Evolutionary conservation across 2,888 invertebrate genomes (phyloP), one percentile per base, ranked within the genome.

Genomic region (Lymantria monacha): DNA sequence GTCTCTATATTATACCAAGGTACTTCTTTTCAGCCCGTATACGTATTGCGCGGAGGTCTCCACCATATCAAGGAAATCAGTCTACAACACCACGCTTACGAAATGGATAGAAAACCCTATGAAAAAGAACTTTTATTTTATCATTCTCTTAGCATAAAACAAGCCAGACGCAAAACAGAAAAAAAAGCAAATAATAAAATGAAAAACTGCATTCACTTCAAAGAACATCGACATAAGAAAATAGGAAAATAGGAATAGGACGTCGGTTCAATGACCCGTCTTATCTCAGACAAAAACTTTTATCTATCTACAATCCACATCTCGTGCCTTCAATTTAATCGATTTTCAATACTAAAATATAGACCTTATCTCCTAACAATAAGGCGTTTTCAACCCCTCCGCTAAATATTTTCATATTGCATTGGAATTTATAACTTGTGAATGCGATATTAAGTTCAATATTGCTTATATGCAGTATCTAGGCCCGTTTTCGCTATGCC

Each of bases 251-350:
- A 59, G 69, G 67, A 73, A 63, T 66, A 49, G 72, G 68, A 66
- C 60, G 55, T 46, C 58, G 59, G 87, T 80, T 85, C 87, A 85
- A 79, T 66, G 83, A 79, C 76, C 84, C 74, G 60, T 60, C 78
- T 86, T 88, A 89, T 88, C 89, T 82, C 74, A 78, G 76, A 78
- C 81, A 75, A 73, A 67, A 72, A 79, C 73, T 79, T 82, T 80
- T 82, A 80, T 80, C 81, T 83, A 79, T 79, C 82, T 72, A 73
- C 81, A 72, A 80, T 81, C 81, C 80, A 72, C 77, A 81, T 82
- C 79, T 80, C 69, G 59, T 71, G 73, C 72, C 74, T 65, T 59
- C 61, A 67, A 69, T 73, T 69, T 75, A 76, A 81, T 82, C 78
- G 79, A 81, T 80, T 72, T 64, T 65, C 70, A 58, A 62, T 72